phyloP scores from a whole-genome alignment of 2,797 vertebrate species.

The Lepus oiostolus region DNA sequence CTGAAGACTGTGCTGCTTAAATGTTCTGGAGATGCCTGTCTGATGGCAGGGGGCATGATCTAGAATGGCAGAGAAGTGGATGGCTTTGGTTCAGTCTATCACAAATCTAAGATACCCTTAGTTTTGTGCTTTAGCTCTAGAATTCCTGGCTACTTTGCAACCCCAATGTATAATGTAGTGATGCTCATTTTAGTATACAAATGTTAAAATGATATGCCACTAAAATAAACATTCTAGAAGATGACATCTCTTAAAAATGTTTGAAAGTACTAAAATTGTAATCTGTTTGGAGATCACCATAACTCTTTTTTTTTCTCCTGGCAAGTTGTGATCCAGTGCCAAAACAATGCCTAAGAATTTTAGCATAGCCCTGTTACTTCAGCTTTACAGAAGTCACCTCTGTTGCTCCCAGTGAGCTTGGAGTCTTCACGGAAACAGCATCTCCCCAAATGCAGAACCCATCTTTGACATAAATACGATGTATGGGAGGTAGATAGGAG shows the following conservation, averaged over 20 bases:
- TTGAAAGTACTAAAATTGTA: slow-evolving; percentile 33
- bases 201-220: background rate
- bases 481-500: background rate
- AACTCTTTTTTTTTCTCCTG: background rate
- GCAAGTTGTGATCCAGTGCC: background rate
- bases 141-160: background rate
- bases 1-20: background rate
- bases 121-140: background rate
- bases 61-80: background rate
- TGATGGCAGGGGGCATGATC: background rate
- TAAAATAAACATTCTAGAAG: background rate
- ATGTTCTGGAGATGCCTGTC: background rate
- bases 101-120: background rate
- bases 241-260: background rate
- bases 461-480: background rate
- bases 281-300: background rate
- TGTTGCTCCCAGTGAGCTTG: background rate
- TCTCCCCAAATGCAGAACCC: background rate
- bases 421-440: background rate
- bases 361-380: background rate
- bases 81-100: background rate
- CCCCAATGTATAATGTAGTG: background rate
- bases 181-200: slow-evolving; percentile 11
- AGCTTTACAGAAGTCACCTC: background rate
- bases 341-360: background rate